A percentile compares a stretch with the other conserved stretches of the same genome.
phyloP scores from a whole-genome alignment of 1,140 invertebrate species.

The Saccostrea cuccullata region DNA sequence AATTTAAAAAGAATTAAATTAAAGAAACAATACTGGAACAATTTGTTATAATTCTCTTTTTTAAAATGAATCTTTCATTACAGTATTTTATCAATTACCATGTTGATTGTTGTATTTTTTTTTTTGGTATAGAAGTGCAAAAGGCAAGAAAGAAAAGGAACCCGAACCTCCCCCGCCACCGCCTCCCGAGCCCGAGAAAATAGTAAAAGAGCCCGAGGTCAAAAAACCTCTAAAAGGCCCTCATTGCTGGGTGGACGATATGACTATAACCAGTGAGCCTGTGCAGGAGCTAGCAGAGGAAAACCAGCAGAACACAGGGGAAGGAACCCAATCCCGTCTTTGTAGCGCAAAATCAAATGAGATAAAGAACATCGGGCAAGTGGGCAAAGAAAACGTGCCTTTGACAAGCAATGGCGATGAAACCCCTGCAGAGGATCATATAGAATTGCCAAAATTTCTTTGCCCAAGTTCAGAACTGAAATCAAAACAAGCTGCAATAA shows the following conservation, averaged over 20 bases:
- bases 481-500: conserved; percentile 61
- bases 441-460: conserved; percentile 56
- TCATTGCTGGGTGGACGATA: conserved; percentile 67
- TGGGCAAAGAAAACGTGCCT: conserved; percentile 36
- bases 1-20: too few species aligned
- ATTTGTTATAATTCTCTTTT: too few species aligned
- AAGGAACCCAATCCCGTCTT: not conserved
- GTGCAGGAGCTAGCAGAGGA: conserved; percentile 40
- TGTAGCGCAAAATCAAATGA: conserved; percentile 20
- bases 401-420: not conserved
- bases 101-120: not conserved
- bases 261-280: conserved; percentile 59
- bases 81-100: too few species aligned
- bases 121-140: conserved; percentile 25
- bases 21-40: too few species aligned
- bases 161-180: conserved; percentile 44
- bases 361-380: not conserved
- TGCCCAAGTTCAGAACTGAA: conserved; percentile 63
- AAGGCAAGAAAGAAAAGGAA: conserved; percentile 54
- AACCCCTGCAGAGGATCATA: conserved; percentile 4
- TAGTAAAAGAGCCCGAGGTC: conserved; percentile 46
- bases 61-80: too few species aligned
- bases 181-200: conserved; percentile 54
- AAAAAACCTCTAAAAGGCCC: conserved; percentile 61
- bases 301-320: not conserved